phyloP scores from a whole-genome alignment of 2,797 vertebrate genomes.

The Synaphobranchus kaupii region DNA sequence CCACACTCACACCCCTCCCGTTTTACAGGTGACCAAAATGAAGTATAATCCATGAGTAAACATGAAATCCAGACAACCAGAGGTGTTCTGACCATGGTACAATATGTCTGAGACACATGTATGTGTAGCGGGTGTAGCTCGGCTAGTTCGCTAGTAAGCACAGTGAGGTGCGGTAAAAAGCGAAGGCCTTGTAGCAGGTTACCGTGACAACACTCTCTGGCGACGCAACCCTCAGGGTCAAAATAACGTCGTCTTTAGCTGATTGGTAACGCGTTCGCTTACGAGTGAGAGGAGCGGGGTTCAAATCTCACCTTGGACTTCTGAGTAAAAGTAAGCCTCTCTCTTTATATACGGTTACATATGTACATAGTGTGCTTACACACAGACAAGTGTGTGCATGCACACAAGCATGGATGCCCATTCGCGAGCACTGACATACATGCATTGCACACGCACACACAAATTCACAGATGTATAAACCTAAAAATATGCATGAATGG shows the following conservation, averaged over 20 bases:
- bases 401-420: not conserved
- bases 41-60: conserved; percentile 48
- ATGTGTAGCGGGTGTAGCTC: too few relatives aligned
- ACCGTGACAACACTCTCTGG: too few relatives aligned
- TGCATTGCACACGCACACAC: not conserved
- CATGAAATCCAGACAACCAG: not conserved
- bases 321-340: too few relatives aligned
- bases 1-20: not conserved
- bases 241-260: too few relatives aligned
- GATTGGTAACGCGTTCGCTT: too few relatives aligned
- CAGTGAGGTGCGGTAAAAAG: too few relatives aligned
- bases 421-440: not conserved
- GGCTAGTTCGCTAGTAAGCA: too few relatives aligned
- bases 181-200: too few relatives aligned
- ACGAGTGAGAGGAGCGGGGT: too few relatives aligned
- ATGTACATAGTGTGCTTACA: conserved; percentile 13
- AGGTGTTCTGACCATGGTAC: not conserved
- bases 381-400: not conserved
- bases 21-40: conserved; percentile 51
- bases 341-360: too few relatives aligned
- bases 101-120: not conserved
- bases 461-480: not conserved
- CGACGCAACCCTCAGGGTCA: too few relatives aligned
- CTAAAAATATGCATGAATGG: not conserved
- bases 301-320: too few relatives aligned